Evolutionary conservation across 2,888 invertebrate genomes (phyloP).

Genomic region (Latrodectus elegans): DNA sequence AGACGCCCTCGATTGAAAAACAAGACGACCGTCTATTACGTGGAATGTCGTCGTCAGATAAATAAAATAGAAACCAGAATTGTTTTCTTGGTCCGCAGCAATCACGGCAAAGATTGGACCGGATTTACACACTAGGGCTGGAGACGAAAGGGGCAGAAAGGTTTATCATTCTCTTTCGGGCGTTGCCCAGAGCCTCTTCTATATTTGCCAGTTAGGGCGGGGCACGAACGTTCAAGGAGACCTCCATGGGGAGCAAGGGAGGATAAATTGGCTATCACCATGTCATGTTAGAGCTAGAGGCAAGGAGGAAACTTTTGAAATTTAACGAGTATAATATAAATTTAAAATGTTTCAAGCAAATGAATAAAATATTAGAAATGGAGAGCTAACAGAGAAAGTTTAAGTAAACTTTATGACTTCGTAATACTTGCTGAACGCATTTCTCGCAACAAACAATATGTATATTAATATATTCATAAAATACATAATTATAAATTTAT

Average conservation of each 20-base stretch:
- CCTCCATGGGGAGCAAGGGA: not conserved
- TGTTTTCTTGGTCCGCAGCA: constrained; percentile 30
- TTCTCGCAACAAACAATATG: too few species aligned
- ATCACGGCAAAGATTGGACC: constrained; percentile 13
- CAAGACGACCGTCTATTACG: constrained; percentile 22
- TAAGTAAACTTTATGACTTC: too few species aligned
- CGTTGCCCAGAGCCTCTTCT: constrained; percentile 26
- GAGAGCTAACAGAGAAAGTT: too few species aligned
- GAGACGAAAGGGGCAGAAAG: not conserved
- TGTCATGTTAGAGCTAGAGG: too few species aligned
- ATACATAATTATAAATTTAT: too few species aligned
- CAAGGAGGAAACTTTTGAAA: too few species aligned
- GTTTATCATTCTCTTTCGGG: constrained; percentile 45
- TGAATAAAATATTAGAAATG: too few species aligned
- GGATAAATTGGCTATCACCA: too few species aligned
- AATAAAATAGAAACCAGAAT: constrained; percentile 37
- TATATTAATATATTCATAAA: too few species aligned
- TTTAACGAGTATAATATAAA: too few species aligned
- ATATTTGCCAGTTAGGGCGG: constrained; percentile 34
- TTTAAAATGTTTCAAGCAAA: too few species aligned
- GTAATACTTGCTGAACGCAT: too few species aligned
- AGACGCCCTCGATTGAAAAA: constrained; percentile 4
- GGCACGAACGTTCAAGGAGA: not conserved
- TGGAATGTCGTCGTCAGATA: constrained; percentile 11
- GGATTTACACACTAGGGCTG: constrained; percentile 8